A percentile compares a stretch with the other conserved stretches of the same genome.
These are phyloP conservation scores for Camptogramma bilineatum DNA, from an alignment of 2,888 invertebrate species.

Conservation along the genomic window DNA sequence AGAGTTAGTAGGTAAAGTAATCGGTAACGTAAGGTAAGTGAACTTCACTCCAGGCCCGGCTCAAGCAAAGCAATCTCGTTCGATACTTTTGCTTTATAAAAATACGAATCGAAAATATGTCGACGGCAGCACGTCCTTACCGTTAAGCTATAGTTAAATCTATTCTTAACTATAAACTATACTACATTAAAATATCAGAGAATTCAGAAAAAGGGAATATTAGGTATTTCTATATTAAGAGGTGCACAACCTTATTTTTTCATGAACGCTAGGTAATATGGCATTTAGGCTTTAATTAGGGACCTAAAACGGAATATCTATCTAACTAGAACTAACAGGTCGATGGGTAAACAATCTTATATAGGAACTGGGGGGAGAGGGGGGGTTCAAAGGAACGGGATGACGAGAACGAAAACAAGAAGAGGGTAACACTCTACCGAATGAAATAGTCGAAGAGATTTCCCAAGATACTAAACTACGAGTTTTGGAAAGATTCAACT, in stretches of 20 bases:
- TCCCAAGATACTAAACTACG: conserved; percentile 62
- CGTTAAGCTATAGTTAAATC: conserved; percentile 80
- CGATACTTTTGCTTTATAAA: conserved; percentile 85
- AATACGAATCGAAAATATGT: conserved; percentile 85
- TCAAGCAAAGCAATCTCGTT: conserved; percentile 84
- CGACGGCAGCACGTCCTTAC: conserved; percentile 81
- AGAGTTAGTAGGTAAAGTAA: conserved; percentile 8
- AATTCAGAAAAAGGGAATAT: conserved; percentile 85
- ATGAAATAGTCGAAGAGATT: conserved; percentile 51
- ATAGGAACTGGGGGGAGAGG: conserved; percentile 76
- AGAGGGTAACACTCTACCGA: conserved; percentile 41
- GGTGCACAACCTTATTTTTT: conserved; percentile 86
- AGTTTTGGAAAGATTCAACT: conserved; percentile 54
- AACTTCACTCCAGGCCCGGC: conserved; percentile 74
- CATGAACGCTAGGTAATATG: conserved; percentile 83
- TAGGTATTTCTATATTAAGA: conserved; percentile 81
- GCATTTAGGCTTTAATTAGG: conserved; percentile 76
- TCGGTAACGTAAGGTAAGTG: conserved; percentile 46
- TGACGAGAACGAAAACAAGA: conserved; percentile 35
- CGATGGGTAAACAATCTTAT: conserved; percentile 63
- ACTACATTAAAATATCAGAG: conserved; percentile 85
- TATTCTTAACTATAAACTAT: conserved; percentile 79
- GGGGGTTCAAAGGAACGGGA: conserved; percentile 52
- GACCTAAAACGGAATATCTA: conserved; percentile 65
- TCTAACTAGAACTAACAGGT: conserved; percentile 72